These are phyloP conservation scores for Phaethon lepturus DNA, from an alignment of 2,113 vertebrate genomes.

Conservation along the genomic window DNA sequence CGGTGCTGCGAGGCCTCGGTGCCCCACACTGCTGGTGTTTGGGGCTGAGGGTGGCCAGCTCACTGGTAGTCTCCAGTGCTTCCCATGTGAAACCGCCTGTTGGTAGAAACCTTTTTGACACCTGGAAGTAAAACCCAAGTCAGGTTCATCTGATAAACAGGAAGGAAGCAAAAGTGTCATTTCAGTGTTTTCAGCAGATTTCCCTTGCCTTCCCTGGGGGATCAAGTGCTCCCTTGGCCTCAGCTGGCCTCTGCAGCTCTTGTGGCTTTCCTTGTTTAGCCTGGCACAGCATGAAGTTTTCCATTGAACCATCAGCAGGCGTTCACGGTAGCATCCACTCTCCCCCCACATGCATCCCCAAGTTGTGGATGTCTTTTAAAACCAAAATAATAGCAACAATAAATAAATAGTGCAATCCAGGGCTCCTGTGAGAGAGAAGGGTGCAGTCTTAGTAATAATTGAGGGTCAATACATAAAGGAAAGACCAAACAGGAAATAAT, in stretches of 20 bases:
- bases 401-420: constrained; percentile 39
- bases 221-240: not conserved
- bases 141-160: not conserved
- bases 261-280: not conserved
- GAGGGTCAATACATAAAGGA: constrained; percentile 23
- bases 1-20: accelerated
- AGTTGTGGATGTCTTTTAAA: constrained; percentile 24
- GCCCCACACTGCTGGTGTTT: accelerated
- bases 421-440: constrained; percentile 14
- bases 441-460: not conserved
- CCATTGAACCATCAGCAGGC: not conserved
- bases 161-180: not conserved
- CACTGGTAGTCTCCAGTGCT: not conserved
- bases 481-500: constrained; percentile 38
- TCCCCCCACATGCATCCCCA: not conserved
- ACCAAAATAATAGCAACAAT: not conserved
- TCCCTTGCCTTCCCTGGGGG: not conserved
- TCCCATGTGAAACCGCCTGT: not conserved
- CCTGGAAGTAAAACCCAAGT: not conserved
- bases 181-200: not conserved
- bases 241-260: not conserved
- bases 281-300: constrained; percentile 33
- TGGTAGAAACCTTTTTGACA: not conserved
- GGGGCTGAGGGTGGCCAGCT: not conserved
- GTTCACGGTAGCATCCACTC: not conserved